Percentiles rank a stretch among this genome's conserved stretches.
Evolutionary conservation across 1,140 invertebrate species (phyloP).

Genomic region (Drosophila seguyi): DNA sequence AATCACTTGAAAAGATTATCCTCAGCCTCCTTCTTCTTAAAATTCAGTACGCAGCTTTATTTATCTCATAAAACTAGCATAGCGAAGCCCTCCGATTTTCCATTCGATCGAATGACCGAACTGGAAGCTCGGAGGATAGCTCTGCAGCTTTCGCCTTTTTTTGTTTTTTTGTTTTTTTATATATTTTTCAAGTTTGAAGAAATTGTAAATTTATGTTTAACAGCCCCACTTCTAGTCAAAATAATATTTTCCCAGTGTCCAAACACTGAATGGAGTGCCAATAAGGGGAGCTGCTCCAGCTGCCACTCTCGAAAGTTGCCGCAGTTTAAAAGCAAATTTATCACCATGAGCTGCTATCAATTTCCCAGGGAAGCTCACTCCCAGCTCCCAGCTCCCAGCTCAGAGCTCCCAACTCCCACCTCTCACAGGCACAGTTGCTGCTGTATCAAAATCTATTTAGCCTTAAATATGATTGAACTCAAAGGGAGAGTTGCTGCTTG

Average conservation of each 20-base stretch:
- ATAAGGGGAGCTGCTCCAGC: slow-evolving; percentile 4
- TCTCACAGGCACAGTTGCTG: slow-evolving; percentile 17
- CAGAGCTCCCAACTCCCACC: slow-evolving; percentile 3
- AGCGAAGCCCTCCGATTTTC: neutral
- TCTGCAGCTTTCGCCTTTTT: too few species aligned
- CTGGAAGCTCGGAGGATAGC: neutral
- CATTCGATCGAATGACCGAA: neutral
- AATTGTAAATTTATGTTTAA: neutral
- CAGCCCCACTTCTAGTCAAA: neutral
- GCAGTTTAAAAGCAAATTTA: slow-evolving; percentile 64
- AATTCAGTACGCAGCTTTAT: too few species aligned
- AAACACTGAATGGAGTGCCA: neutral
- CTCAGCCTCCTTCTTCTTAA: too few species aligned
- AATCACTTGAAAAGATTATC: too few species aligned
- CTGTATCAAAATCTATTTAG: slow-evolving; percentile 69
- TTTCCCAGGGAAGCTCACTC: slow-evolving; percentile 30
- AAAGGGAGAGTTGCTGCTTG: slow-evolving; percentile 29
- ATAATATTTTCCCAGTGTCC: neutral
- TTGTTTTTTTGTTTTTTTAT: neutral
- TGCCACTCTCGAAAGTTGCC: slow-evolving; percentile 14
- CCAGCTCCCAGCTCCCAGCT: neutral
- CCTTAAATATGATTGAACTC: slow-evolving; percentile 76
- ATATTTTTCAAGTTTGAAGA: neutral
- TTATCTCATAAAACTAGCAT: too few species aligned
- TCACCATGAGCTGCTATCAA: slow-evolving; percentile 66